Evolutionary conservation across 1,140 invertebrate species (phyloP).

Genomic region (Drosophila kikkawai): DNA sequence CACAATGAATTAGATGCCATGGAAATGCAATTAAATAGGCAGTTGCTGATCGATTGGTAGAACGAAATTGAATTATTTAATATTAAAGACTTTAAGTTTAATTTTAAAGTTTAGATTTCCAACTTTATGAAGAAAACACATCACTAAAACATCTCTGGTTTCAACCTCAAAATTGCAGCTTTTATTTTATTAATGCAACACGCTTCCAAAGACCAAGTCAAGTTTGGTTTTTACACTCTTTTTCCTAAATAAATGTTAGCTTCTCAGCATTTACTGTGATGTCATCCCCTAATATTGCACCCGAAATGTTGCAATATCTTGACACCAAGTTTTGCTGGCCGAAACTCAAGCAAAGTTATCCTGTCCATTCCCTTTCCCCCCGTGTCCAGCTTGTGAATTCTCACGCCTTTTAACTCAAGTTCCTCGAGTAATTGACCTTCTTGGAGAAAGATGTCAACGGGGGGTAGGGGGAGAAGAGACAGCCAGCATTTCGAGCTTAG

Average conservation of each 20-base stretch:
- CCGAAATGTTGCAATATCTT: constrained; percentile 23
- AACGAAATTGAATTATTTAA: constrained; percentile 1
- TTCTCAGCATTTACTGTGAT: constrained; percentile 15
- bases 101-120: neutral
- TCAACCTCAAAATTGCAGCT: neutral
- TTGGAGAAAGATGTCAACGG: neutral
- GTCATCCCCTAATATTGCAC: constrained; percentile 16
- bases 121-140: neutral
- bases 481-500: constrained; percentile 55
- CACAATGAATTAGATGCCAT: constrained; percentile 33
- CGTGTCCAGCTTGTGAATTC: constrained; percentile 42
- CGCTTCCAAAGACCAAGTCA: neutral
- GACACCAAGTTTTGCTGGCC: constrained; percentile 8
- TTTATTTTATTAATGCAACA: constrained; percentile 2
- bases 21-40: constrained; percentile 34
- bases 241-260: constrained; percentile 11
- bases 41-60: constrained; percentile 6
- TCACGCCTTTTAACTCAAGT: constrained; percentile 63
- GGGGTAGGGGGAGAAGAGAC: neutral
- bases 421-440: constrained; percentile 72
- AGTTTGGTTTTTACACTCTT: neutral
- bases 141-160: neutral
- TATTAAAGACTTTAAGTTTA: neutral
- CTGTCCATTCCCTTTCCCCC: constrained; percentile 10
- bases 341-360: constrained; percentile 26